Base-by-base conservation (phyloP, 2,113 vertebrate genomes). In the Leptocoma aspasia region DNA sequence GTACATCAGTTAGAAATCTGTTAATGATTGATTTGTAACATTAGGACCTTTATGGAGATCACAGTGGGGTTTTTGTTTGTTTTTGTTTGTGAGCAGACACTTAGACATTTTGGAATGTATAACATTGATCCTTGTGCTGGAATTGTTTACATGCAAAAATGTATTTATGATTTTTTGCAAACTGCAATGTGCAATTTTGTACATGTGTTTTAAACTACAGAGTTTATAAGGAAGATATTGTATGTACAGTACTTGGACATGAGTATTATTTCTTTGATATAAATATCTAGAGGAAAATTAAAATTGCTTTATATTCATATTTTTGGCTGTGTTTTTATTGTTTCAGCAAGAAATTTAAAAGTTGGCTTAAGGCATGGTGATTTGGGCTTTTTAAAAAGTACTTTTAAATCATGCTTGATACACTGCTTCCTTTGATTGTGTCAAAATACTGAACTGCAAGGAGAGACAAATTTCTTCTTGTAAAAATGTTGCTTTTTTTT, bases 271-370 rank as follows among this genome's bases (percentile, higher is more conserved):
- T 96, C 96, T 97, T 97, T 97, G 94, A 97, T 97, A 97, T 93
- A 96, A 97, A 92, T 95, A 97, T 96, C 81, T 95, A 95, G 80
- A 94, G 65, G 82, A 82, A 88, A 89, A 97, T 96, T 97, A 97
- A 97, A 97, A 95, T 79, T 91, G 89, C 91, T 97, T 97, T 97
- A 97, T 97, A 97, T 97, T 97, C 88, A 97, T 97, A 97, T 94
- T 92, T 95, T 92, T 84, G 82, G 85, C 84, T 91, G 59, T 53
- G 56, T 54, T 75, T 49, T 94, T 68, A 41, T 86, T 77, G 59
- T 80, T 96, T 94, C 22, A 79, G 15, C 19, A 82, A 69, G 37
- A 77, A 64, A 39, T 50, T 26, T 80, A 37, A 6, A 88, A 90
- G 14, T 44, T 4, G 1, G 5, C 31, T 71, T 68, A 79, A 85